Evolutionary conservation across 2,888 invertebrate species (phyloP).

Genomic region (Drosophila limbata): DNA sequence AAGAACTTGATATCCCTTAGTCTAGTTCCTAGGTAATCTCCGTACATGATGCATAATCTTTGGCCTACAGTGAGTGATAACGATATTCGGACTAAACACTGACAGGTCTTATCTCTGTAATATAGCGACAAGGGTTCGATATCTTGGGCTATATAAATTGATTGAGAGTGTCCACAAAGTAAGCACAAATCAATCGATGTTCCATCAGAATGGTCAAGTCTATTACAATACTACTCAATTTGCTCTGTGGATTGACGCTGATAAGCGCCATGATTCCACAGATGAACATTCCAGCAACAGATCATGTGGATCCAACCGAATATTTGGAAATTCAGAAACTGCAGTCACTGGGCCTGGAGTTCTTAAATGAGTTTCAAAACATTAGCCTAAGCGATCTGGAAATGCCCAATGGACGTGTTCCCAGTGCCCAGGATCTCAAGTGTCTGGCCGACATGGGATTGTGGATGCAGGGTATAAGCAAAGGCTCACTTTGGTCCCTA

Average conservation of each 20-base stretch:
- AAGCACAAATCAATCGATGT: conserved; percentile 23
- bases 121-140: background rate
- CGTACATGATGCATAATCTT: background rate
- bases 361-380: conserved; percentile 28
- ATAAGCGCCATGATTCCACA: conserved; percentile 2
- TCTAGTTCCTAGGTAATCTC: conserved; percentile 4
- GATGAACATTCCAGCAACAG: background rate
- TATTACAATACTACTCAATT: background rate
- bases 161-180: background rate
- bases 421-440: conserved; percentile 34
- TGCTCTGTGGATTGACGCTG: conserved; percentile 10
- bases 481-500: conserved; percentile 30
- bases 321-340: conserved; percentile 23
- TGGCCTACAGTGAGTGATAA: conserved; percentile 2
- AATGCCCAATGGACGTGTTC: conserved; percentile 3
- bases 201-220: conserved; percentile 34
- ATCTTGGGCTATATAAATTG: conserved; percentile 26
- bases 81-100: conserved; percentile 4
- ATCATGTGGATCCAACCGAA: background rate
- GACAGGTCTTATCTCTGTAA: conserved; percentile 11
- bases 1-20: too few species aligned
- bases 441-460: conserved; percentile 41
- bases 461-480: conserved; percentile 28
- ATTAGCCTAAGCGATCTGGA: conserved; percentile 18
- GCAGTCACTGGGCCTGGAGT: conserved; percentile 22